phyloP scores from a whole-genome alignment of 2,888 invertebrate species.

The Mayetiola destructor region DNA sequence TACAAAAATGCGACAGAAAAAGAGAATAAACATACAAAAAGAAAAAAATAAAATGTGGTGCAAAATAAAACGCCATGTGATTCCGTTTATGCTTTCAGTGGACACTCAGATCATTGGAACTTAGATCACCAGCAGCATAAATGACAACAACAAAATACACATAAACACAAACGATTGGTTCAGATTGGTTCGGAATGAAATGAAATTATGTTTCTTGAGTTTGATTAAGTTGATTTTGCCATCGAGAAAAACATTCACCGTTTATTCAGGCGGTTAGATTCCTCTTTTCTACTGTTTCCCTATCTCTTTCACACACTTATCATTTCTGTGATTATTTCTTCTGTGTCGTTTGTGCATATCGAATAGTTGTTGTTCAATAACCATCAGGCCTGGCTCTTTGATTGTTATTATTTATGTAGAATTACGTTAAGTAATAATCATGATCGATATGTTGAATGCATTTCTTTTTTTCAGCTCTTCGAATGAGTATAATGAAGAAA shows the following conservation, averaged over 20 bases:
- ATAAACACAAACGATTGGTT: neutral
- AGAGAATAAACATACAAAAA: too few species aligned
- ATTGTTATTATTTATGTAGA: constrained; percentile 4
- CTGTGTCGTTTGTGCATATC: neutral
- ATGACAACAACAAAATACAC: too few species aligned
- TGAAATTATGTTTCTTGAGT: neutral
- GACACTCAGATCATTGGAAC: too few species aligned
- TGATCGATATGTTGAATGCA: constrained; percentile 6
- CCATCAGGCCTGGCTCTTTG: neutral
- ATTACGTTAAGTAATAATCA: neutral
- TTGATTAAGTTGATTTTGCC: constrained; percentile 4
- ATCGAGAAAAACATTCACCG: constrained; percentile 4
- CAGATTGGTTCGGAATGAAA: neutral
- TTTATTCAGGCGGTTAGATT: neutral
- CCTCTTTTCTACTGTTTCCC: neutral
- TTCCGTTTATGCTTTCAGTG: too few species aligned
- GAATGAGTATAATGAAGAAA: too few species aligned
- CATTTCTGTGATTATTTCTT: neutral
- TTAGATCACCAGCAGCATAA: too few species aligned
- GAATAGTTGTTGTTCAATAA: too few species aligned
- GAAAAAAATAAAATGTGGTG: too few species aligned
- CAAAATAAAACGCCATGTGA: too few species aligned
- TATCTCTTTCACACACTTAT: neutral
- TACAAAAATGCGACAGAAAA: too few species aligned
- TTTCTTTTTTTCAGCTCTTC: too few species aligned